A percentile compares a stretch with the other conserved stretches of the same genome.
phyloP scores from a whole-genome alignment of 2,797 vertebrate genomes.

The Thaleichthys pacificus region DNA sequence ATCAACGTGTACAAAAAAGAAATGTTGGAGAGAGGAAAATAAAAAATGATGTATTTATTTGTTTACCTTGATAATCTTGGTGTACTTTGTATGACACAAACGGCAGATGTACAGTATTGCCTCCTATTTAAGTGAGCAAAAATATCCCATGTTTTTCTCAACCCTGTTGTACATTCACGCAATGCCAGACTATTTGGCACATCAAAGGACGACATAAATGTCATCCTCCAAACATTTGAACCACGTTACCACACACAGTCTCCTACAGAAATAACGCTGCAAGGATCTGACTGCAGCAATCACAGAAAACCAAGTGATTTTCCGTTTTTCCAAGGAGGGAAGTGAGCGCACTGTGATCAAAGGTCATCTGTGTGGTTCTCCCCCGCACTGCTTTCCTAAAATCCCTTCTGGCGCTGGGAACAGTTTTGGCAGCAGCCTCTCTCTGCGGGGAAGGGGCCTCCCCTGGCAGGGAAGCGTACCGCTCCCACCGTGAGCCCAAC shows the following conservation, averaged over 20 bases:
- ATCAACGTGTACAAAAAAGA: too few species aligned
- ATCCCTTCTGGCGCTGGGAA: conserved; percentile 93
- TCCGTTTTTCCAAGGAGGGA: conserved; percentile 61
- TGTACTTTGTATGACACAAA: too few species aligned
- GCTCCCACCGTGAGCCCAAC: conserved; percentile 65
- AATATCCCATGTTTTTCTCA: background rate
- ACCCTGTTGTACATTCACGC: background rate
- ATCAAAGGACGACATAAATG: conserved; percentile 69
- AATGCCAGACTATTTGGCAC: conserved; percentile 51
- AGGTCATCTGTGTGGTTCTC: conserved; percentile 83
- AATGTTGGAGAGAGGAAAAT: too few species aligned
- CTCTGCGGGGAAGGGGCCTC: conserved; percentile 79
- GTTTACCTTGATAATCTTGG: too few species aligned
- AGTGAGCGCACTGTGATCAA: conserved; percentile 73
- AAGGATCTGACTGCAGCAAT: conserved; percentile 70
- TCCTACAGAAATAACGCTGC: conserved; percentile 67
- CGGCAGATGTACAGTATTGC: too few species aligned
- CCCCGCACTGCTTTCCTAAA: conserved; percentile 90
- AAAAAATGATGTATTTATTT: too few species aligned
- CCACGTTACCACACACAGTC: conserved; percentile 65
- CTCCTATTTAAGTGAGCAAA: too few species aligned
- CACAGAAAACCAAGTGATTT: conserved; percentile 27
- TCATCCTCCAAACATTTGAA: conserved; percentile 77
- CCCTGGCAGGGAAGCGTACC: conserved; percentile 73
- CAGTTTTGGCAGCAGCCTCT: conserved; percentile 83